Conservation (phyloP, 2,113 vertebrate species). For the Peromyscus californicus region DNA sequence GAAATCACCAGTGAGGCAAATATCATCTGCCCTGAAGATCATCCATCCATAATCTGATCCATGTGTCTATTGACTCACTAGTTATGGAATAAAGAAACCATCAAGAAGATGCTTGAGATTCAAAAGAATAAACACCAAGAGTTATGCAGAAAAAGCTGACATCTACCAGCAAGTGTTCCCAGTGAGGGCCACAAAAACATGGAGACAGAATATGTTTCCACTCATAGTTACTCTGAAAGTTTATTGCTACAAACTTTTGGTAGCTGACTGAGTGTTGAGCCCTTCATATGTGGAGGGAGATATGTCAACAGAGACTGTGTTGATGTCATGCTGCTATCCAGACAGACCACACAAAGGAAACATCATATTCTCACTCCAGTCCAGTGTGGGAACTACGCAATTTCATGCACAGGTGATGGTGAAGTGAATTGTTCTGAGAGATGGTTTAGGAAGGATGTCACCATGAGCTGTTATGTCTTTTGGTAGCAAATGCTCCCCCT, state of each 20-base stretch:
- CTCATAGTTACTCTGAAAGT: not conserved
- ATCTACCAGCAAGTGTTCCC: not conserved
- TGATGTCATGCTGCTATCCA: not conserved
- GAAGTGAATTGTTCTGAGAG: too few relatives aligned
- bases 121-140: not conserved
- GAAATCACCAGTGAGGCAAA: not conserved
- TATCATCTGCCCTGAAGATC: not conserved
- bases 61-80: not conserved
- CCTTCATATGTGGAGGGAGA: not conserved
- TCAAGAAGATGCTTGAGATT: not conserved
- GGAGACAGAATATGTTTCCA: not conserved
- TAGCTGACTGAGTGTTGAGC: not conserved
- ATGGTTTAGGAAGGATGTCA: too few relatives aligned
- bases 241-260: not conserved
- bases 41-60: not conserved
- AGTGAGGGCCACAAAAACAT: not conserved
- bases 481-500: too few relatives aligned
- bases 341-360: not conserved
- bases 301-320: not conserved
- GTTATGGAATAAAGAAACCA: not conserved
- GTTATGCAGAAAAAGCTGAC: not conserved
- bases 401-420: too few relatives aligned
- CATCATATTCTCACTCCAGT: not conserved
- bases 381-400: too few relatives aligned
- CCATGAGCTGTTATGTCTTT: too few relatives aligned